Evolutionary conservation across 2,113 vertebrate genomes (phyloP), one percentile per base, ranked within the genome.

Genomic region (Cheilinus undulatus): DNA sequence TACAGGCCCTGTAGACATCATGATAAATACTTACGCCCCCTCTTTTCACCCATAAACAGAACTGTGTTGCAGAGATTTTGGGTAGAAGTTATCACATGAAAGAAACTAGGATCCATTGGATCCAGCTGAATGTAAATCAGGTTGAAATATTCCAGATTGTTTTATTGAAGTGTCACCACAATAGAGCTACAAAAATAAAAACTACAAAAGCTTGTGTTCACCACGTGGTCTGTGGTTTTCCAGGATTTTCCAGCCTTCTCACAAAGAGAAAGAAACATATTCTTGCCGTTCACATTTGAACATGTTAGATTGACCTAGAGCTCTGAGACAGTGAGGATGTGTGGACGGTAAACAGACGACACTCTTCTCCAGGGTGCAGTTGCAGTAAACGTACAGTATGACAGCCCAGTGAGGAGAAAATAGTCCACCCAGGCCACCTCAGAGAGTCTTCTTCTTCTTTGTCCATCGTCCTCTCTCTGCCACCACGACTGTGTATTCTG

Each of bases 401-500:
- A 53, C 4, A 14, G 20, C 48, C n/a, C 20, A 17, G 30, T 19
- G 26, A 50, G 40, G 40, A 56, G 40, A 57, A 78, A 73, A 70
- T 50, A 49, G 49, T 71, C 51, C 20, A 60, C 58, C 22, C 65
- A 13, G 82, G 61, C 73, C 72, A 82, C 75, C 83, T 70, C 56
- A 24, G 20, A 69, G 52, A 36, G 40, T 61, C 34, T 43, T 52
- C 12, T 14, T 20, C 63, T 49, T 53, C 75, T 62, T 58, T 77
- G 42, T 73, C 30, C 53, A 17, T 72, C 77, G 74, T 77, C 72
- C 69, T 73, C 73, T 62, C 72, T 76, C 40, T 77, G 53, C 65
- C 63, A 69, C 76, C 70, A 49, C 61, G 48, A 22, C 72, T 45
- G 51, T 50, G 68, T 65, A 62, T 80, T 79, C 58, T 24, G 26